Evolutionary conservation across 2,797 vertebrate species (phyloP).

Genomic region (Acestrorhynchus altus): DNA sequence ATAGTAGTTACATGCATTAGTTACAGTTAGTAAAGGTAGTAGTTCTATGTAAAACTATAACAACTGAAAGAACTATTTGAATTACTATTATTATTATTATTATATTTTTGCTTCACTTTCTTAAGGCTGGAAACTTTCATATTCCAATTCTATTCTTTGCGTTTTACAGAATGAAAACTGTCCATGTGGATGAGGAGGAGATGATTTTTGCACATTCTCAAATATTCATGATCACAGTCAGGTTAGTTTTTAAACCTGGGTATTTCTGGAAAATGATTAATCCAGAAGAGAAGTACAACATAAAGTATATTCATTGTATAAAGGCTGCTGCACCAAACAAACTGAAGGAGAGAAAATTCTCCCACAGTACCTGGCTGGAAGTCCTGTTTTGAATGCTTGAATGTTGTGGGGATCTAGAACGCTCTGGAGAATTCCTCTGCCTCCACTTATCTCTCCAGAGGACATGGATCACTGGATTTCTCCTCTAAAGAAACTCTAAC

Average conservation of each 20-base stretch:
- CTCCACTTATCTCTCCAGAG: constrained; percentile 58
- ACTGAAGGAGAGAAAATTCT: constrained; percentile 41
- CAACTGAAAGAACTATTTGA: too few species aligned
- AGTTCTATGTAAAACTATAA: too few species aligned
- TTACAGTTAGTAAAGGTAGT: too few species aligned
- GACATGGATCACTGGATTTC: constrained; percentile 61
- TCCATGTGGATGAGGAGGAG: background rate
- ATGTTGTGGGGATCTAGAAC: constrained; percentile 67
- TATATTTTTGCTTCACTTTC: too few species aligned
- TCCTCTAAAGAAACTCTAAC: constrained; percentile 50
- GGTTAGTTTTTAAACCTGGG: background rate
- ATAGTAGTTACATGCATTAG: too few species aligned
- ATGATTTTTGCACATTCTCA: background rate
- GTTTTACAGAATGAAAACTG: too few species aligned
- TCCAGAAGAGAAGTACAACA: background rate
- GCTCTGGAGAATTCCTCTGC: constrained; percentile 62
- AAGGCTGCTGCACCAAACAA: background rate
- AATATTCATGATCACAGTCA: background rate
- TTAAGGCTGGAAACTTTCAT: too few species aligned
- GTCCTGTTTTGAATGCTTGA: constrained; percentile 66
- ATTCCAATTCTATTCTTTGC: too few species aligned
- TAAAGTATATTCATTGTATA: background rate
- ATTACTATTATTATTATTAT: too few species aligned
- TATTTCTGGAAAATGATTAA: background rate
- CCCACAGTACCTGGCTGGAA: constrained; percentile 74